phyloP scores from a whole-genome alignment of 2,888 invertebrate genomes.

The Stramonita haemastoma region DNA sequence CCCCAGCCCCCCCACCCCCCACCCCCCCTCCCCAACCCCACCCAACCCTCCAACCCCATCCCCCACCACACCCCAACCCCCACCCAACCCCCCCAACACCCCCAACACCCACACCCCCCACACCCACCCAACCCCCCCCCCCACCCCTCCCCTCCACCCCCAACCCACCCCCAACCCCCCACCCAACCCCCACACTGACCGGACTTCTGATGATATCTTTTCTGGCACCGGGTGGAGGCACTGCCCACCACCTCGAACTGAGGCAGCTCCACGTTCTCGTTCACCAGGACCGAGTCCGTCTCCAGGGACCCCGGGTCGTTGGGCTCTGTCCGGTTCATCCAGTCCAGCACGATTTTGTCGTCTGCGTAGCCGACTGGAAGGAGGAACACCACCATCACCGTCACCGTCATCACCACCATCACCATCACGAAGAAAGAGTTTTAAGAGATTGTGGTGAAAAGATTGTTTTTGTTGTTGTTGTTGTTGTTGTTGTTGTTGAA shows the following conservation, averaged over 20 bases:
- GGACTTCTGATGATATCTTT: slow-evolving; percentile 57
- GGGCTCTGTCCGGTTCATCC: slow-evolving; percentile 57
- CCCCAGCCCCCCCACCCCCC: no score
- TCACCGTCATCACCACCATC: no score
- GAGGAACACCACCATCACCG: not conserved
- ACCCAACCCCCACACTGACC: slow-evolving; percentile 47
- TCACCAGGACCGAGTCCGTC: slow-evolving; percentile 52
- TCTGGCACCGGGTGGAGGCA: slow-evolving; percentile 49
- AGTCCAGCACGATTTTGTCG: slow-evolving; percentile 57
- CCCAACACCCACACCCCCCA: no score
- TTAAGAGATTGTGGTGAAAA: no score
- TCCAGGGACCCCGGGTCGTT: not conserved
- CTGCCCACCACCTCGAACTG: slow-evolving; percentile 62
- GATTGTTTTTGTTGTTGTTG: no score
- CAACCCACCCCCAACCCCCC: not conserved
- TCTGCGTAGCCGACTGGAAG: slow-evolving; percentile 91
- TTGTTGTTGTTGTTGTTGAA: no score
- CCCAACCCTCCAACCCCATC: no score
- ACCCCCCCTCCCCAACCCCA: no score
- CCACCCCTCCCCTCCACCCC: not conserved
- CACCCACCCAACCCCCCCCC: not conserved
- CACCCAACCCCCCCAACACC: no score
- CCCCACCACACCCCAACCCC: no score
- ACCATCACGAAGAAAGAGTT: no score
- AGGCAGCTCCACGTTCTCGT: slow-evolving; percentile 56